These are phyloP conservation scores for Poecile montanus DNA, from an alignment of 2,797 vertebrate genomes.

Conservation along the genomic window DNA sequence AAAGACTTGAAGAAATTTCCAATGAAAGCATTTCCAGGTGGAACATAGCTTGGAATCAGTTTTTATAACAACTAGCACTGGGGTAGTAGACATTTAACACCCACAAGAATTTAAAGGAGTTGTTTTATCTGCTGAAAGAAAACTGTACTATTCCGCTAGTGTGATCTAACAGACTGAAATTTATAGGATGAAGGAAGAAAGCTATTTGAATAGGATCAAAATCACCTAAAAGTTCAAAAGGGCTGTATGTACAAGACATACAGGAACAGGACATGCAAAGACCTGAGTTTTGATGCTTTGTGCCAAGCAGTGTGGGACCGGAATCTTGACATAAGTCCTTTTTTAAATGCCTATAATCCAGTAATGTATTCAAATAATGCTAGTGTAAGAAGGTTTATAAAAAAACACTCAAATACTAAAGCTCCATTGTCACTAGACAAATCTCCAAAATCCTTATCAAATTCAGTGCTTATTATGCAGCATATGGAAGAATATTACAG, in stretches of 20 bases:
- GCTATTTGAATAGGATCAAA: slow-evolving; percentile 40
- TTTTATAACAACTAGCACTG: slow-evolving; percentile 1
- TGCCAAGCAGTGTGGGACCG: neutral
- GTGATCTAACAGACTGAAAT: slow-evolving; percentile 12
- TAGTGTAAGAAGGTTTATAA: neutral
- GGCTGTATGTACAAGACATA: neutral
- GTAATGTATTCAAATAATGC: neutral
- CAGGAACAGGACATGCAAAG: neutral
- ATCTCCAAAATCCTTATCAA: neutral
- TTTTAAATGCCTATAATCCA: neutral
- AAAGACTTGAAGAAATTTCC: slow-evolving; percentile 21
- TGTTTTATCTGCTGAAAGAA: slow-evolving; percentile 49
- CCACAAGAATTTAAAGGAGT: slow-evolving; percentile 56
- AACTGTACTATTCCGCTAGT: neutral
- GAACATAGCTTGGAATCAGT: neutral
- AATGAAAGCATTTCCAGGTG: slow-evolving; percentile 13
- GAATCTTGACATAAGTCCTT: neutral
- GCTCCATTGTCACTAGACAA: neutral
- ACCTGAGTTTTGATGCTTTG: neutral
- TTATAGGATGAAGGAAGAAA: neutral
- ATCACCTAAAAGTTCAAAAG: neutral
- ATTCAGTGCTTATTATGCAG: neutral
- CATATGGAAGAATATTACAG: neutral
- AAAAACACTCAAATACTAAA: neutral
- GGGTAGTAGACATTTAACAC: slow-evolving; percentile 37